Base-by-base conservation (phyloP, 2,888 invertebrate genomes). In the Argyra leucocephala region DNA sequence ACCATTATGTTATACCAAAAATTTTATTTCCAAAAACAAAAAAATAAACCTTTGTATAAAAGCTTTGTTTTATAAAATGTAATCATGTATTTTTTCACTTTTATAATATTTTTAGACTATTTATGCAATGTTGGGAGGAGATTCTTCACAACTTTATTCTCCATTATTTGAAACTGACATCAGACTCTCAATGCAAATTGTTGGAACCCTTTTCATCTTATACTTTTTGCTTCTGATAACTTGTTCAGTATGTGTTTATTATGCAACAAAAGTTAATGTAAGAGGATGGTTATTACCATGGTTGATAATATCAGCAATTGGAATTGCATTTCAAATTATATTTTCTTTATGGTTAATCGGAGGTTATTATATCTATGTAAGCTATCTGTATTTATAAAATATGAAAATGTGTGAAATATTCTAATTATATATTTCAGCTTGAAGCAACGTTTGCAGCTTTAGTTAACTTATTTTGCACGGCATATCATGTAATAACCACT, bases 341-440 rank as follows among this genome's bases (percentile, higher is more conserved):
- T 93, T 91, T 76, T 91, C 93, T 6, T 79, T 93, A 31, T 93
- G 93, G 92, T 82, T 93, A 2, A 81, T 93, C 57, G 91, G 90
- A 68, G 92, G 93, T 68, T 94, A 94, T 75, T 94, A 94, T 73
- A 93, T 93, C 74, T 93, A 93, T 81, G 93, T 93, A 79, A 88
- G 89, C 85, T 65, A 15, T 23, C n/a, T n/a, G n/a, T n/a, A n/a
- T n/a, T 31, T 31, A 10, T 4, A 4, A 31, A 31, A 6, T 31
- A 6, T 10, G 1, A 31, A 10, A 1, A 10, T 31, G 3, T 31
- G 31, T 31, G 7, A 10, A 31, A 6, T 26, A 26, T 59, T 66
- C 66, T 62, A 65, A 57, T 23, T 15, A 67, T 66, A 66, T 69
- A 61, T 82, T 85, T 68, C 80, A 93, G 93, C 82, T 93, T 73